phyloP scores from a whole-genome alignment of 1,140 invertebrate genomes.

The Drosophila pruinosa region DNA sequence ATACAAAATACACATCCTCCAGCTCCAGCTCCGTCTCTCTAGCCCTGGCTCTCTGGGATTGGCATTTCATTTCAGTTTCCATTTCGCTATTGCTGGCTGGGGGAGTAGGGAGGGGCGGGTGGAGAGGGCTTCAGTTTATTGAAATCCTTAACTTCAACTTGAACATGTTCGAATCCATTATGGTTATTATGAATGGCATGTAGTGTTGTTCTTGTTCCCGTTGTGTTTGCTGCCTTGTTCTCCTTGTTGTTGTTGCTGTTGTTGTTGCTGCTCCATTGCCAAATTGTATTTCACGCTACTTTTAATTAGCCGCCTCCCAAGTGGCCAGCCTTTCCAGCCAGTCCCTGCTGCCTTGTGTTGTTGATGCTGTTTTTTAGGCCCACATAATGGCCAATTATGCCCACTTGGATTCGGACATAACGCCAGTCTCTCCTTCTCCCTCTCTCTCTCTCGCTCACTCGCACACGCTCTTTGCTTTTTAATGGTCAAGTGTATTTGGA shows the following conservation, averaged over 20 bases:
- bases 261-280: conserved; percentile 28
- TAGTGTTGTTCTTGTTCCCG: background rate
- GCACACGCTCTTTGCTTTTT: conserved; percentile 41
- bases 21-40: background rate
- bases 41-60: background rate
- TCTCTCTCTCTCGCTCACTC: background rate
- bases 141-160: conserved; percentile 44
- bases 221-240: background rate
- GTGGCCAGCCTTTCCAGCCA: background rate
- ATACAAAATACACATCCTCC: conserved; percentile 3
- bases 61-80: background rate
- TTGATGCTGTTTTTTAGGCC: conserved; percentile 47
- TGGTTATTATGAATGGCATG: conserved; percentile 34
- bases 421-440: background rate
- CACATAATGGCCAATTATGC: conserved; percentile 73
- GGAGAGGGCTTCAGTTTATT: conserved; percentile 7
- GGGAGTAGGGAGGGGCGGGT: background rate
- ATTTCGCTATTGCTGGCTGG: background rate
- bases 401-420: conserved; percentile 51
- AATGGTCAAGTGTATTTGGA: conserved; percentile 67
- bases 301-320: conserved; percentile 68
- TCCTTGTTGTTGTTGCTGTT: conserved; percentile 3
- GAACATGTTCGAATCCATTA: conserved; percentile 54
- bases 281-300: conserved; percentile 69
- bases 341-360: conserved; percentile 8